Percentiles rank a stretch among this genome's conserved stretches.
Conservation (phyloP, 2,888 invertebrate genomes). For the Meteorus colon region DNA sequence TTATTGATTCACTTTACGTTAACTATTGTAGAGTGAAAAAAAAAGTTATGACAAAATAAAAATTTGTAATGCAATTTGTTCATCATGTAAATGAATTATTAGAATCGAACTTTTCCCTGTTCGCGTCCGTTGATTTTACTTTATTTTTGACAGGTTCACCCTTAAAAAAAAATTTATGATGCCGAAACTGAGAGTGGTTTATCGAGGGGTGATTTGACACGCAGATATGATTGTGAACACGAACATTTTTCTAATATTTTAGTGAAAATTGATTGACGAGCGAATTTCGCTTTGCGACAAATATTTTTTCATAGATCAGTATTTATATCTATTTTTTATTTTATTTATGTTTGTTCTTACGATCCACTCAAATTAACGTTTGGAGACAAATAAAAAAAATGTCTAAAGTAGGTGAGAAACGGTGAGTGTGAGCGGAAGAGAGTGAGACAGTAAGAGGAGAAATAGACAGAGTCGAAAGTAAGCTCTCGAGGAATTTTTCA, state of each 20-base stretch:
- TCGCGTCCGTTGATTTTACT: not conserved
- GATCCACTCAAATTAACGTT: slow-evolving; percentile 15
- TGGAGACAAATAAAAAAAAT: slow-evolving; percentile 4
- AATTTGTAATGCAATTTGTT: not conserved
- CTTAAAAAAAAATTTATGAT: not conserved
- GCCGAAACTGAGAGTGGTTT: not conserved
- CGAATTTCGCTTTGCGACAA: not conserved
- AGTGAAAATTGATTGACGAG: not conserved
- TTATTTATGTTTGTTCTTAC: not conserved
- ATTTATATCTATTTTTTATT: not conserved
- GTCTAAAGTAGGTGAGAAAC: slow-evolving; percentile 21
- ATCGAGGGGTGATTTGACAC: slow-evolving; percentile 3
- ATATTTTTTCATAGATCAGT: not conserved
- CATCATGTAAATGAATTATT: not conserved
- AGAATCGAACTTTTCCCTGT: not conserved
- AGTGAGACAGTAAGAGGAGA: not conserved
- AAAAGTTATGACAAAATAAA: not conserved
- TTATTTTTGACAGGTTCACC: not conserved
- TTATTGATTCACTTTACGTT: not conserved
- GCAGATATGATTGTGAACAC: slow-evolving; percentile 2
- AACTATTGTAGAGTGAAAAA: not conserved
- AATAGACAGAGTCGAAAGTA: slow-evolving; percentile 16
- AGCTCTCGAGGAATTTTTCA: slow-evolving; percentile 23
- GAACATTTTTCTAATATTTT: not conserved
- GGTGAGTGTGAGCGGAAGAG: not conserved